A percentile compares a stretch with the other conserved stretches of the same genome.
These are phyloP conservation scores for Rhopalosiphum nymphaeae DNA, from an alignment of 2,888 invertebrate species.

Conservation along the genomic window DNA sequence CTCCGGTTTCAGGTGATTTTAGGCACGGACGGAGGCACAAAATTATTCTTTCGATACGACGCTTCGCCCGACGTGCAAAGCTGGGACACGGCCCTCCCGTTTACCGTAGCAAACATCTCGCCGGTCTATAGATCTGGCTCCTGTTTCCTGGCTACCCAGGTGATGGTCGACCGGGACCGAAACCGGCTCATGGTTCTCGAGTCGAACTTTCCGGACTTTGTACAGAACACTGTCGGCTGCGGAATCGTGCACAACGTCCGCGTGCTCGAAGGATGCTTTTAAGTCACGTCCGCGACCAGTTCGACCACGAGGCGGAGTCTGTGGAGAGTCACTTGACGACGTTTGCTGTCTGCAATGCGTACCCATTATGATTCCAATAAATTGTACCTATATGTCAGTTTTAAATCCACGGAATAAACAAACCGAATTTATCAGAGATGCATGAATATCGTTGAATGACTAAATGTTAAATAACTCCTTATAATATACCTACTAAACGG, in stretches of 20 bases:
- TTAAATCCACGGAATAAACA: background rate
- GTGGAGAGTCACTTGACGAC: background rate
- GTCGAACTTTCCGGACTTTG: constrained; percentile 70
- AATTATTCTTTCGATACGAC: constrained; percentile 68
- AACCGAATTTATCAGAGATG: background rate
- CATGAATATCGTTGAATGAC: background rate
- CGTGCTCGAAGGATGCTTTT: constrained; percentile 67
- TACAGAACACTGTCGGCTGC: constrained; percentile 76
- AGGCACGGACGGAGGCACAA: constrained; percentile 74
- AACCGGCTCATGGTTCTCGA: constrained; percentile 68
- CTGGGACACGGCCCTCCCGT: constrained; percentile 73
- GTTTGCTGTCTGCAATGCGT: background rate
- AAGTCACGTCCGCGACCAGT: background rate
- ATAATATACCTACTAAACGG: background rate
- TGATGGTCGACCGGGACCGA: constrained; percentile 67
- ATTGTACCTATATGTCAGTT: background rate
- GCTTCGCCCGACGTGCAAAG: constrained; percentile 76
- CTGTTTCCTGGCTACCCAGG: constrained; percentile 68
- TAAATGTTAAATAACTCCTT: background rate
- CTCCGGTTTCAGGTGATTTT: constrained; percentile 71
- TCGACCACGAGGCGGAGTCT: background rate
- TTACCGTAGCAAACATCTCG: background rate
- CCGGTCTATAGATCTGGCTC: constrained; percentile 69
- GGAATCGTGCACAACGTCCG: constrained; percentile 74
- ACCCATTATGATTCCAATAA: background rate